Conservation (phyloP, 2,888 invertebrate species). For the Dorcus hopei region DNA sequence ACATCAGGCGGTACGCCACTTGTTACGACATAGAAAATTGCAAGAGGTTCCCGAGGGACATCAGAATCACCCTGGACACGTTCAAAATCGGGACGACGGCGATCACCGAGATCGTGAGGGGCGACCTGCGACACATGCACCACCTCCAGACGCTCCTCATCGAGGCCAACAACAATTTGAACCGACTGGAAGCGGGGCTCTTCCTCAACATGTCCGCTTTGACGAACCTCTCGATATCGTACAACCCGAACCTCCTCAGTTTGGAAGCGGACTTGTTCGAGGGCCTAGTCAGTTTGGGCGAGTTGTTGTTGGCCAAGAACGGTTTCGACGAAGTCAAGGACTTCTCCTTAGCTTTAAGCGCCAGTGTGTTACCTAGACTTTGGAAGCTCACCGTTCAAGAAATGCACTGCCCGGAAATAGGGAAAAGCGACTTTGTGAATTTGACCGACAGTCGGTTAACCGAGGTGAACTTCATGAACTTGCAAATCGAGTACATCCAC, state of each 20-base stretch:
- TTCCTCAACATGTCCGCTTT: conserved; percentile 53
- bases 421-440: conserved; percentile 48
- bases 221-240: conserved; percentile 55
- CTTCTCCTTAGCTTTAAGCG: conserved; percentile 49
- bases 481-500: conserved; percentile 55
- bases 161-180: conserved; percentile 56
- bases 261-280: conserved; percentile 52
- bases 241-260: conserved; percentile 51
- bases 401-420: conserved; percentile 52
- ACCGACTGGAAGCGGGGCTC: conserved; percentile 50
- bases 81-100: conserved; percentile 54
- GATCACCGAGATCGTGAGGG: conserved; percentile 48
- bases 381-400: conserved; percentile 54
- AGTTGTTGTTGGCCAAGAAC: conserved; percentile 56
- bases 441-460: conserved; percentile 51
- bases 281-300: conserved; percentile 53
- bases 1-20: conserved; percentile 44
- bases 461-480: conserved; percentile 53
- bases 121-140: conserved; percentile 46
- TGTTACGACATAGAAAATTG: conserved; percentile 58
- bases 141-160: conserved; percentile 52
- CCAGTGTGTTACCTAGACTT: conserved; percentile 50
- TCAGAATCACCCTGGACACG: conserved; percentile 45
- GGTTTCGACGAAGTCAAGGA: conserved; percentile 52
- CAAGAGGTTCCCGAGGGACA: conserved; percentile 51